phyloP scores from a whole-genome alignment of 2,888 invertebrate species.

The Beris morrisii region DNA sequence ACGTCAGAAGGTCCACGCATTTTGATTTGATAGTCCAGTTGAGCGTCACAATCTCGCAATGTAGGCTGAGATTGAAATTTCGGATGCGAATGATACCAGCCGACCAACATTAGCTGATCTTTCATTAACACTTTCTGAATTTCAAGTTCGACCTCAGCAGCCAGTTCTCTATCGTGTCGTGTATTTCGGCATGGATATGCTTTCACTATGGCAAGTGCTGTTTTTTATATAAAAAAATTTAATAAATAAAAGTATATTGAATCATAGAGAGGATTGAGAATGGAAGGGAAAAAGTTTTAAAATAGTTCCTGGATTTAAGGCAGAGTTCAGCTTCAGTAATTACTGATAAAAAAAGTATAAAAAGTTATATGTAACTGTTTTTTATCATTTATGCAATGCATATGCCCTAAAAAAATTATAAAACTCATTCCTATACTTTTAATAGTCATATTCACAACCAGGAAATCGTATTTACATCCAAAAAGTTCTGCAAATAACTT shows the following conservation, averaged over 20 bases:
- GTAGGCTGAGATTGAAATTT: constrained; percentile 85
- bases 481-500: no score
- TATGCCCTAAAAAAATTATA: no score
- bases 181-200: constrained; percentile 86
- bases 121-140: constrained; percentile 83
- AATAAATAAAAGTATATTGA: constrained; percentile 44
- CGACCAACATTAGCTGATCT: constrained; percentile 78
- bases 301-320: background rate
- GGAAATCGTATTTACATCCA: no score
- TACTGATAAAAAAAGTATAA: no score
- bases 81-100: constrained; percentile 97
- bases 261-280: no score
- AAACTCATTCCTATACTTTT: no score
- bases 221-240: no score
- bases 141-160: constrained; percentile 75
- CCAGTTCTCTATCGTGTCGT: constrained; percentile 75
- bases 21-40: constrained; percentile 91
- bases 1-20: constrained; percentile 91
- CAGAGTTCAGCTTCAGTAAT: background rate
- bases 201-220: constrained; percentile 83
- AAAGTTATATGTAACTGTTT: no score
- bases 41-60: constrained; percentile 85
- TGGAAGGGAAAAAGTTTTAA: background rate
- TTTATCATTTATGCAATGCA: no score
- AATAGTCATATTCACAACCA: no score